Base-by-base conservation (phyloP, 2,113 vertebrate species). In the Xenopus borealis region DNA sequence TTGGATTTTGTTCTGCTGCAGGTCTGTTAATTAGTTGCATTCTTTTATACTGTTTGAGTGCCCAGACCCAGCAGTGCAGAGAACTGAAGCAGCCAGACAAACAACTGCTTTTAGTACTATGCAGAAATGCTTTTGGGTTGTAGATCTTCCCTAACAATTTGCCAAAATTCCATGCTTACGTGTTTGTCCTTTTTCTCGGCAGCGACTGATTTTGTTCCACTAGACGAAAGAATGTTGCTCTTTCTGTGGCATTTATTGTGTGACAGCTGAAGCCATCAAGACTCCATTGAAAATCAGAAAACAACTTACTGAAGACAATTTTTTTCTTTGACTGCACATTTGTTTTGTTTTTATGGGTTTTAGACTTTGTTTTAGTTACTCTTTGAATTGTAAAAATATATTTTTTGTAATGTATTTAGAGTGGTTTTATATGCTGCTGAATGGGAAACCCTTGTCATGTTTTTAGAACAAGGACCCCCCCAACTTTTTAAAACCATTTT, bases 151-250 rank as follows among this genome's bases (percentile, higher is more conserved):
- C 14, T 33, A 16, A 33, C n/a, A 45, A 11, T 5, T 16, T 64
- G 2, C 16, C 30, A 55, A 55, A 55, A 16, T n/a, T 55, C 13
- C 7, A 18, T 55, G 8, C 16, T 55, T 13, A 50, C 4, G 1
- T 50, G 14, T 55, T n/a, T 55, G 14, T 55, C 17, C 1, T 40
- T 0, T 44, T 11, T 13, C n/a, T 40, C 33, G 0, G 1, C 45
- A 76, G 73, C 13, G 73, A 76, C 23, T 76, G 46, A 76, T 18
- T 19, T 4, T 10, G 12, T 27, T 5, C 8, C 46, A 10, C 10
- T 27, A 0, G 45, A 33, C n/a, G 14, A 23, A 4, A 17, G 23
- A 19, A 62, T 13, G 14, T 64, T 20, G 58, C 58, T 61, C 10
- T 23, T 23, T 61, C 58, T 61, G 58, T 3, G 1, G 58, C 55